Conservation (phyloP, 2,113 vertebrate genomes). For the Hypocryptadius cinnamomeus region DNA sequence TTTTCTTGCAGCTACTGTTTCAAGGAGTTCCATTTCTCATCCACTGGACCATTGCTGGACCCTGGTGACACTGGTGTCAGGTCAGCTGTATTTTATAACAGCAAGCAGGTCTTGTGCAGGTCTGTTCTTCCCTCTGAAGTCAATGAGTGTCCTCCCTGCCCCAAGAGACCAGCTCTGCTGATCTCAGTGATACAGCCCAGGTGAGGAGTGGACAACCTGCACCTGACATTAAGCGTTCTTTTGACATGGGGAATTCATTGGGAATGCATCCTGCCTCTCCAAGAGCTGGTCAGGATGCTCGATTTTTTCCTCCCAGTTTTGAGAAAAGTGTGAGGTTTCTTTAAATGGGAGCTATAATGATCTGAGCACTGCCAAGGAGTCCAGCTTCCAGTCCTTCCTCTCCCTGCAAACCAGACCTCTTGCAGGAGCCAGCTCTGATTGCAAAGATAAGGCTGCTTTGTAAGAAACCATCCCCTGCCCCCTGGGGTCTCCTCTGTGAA, state of each 20-base stretch:
- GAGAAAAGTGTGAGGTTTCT: background rate
- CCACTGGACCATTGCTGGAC: background rate
- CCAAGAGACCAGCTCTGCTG: background rate
- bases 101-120: background rate
- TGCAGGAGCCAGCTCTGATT: background rate
- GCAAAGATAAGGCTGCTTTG: slow-evolving; percentile 5
- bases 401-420: background rate
- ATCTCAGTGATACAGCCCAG: background rate
- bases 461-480: slow-evolving; percentile 7
- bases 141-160: background rate
- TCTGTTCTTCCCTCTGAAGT: background rate
- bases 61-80: background rate
- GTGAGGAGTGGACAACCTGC: background rate
- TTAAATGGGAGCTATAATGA: background rate
- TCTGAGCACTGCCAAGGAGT: background rate
- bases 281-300: background rate
- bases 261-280: background rate
- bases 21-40: background rate
- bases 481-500: slow-evolving; percentile 44
- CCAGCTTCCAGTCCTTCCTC: background rate
- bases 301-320: background rate
- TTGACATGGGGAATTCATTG: background rate
- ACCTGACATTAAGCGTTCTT: background rate
- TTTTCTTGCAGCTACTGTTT: background rate
- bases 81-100: background rate